phyloP scores from a whole-genome alignment of 2,888 invertebrate genomes.

The Apodemia duryi region DNA sequence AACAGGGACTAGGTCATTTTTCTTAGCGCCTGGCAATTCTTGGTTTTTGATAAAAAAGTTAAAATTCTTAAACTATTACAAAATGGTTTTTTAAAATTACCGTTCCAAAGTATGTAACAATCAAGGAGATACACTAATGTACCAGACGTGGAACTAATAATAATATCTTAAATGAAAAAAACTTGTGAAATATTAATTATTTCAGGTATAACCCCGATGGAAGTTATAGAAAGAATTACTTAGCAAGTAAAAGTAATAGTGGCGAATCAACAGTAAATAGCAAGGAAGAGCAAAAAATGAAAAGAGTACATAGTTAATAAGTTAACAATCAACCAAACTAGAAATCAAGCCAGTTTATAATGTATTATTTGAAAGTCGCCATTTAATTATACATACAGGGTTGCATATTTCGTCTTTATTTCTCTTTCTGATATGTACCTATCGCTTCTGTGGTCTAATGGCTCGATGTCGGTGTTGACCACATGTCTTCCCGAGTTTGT shows the following conservation, averaged over 20 bases:
- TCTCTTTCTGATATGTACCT: background rate
- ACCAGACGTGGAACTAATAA: too few relatives aligned
- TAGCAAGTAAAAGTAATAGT: slow-evolving; percentile 49
- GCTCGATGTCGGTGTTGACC: too few relatives aligned
- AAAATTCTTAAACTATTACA: too few relatives aligned
- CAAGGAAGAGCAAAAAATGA: slow-evolving; percentile 17
- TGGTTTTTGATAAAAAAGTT: too few relatives aligned
- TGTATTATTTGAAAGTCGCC: slow-evolving; percentile 25
- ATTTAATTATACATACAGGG: slow-evolving; percentile 24
- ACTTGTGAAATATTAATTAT: slow-evolving; percentile 24
- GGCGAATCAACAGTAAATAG: slow-evolving; percentile 25
- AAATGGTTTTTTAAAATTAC: too few relatives aligned
- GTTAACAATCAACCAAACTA: background rate
- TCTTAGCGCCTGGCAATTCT: too few relatives aligned
- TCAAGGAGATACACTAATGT: too few relatives aligned
- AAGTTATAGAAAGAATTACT: slow-evolving; percentile 79
- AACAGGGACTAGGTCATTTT: too few relatives aligned
- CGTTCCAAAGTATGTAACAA: too few relatives aligned
- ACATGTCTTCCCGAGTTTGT: too few relatives aligned
- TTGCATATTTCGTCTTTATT: slow-evolving; percentile 15
- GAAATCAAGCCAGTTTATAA: background rate
- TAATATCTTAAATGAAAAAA: background rate
- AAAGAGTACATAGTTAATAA: slow-evolving; percentile 1
- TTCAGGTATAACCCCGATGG: slow-evolving; percentile 79
- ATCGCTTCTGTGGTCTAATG: too few relatives aligned